Evolutionary conservation across 2,113 vertebrate genomes (phyloP).

Genomic region (Octodon degus): DNA sequence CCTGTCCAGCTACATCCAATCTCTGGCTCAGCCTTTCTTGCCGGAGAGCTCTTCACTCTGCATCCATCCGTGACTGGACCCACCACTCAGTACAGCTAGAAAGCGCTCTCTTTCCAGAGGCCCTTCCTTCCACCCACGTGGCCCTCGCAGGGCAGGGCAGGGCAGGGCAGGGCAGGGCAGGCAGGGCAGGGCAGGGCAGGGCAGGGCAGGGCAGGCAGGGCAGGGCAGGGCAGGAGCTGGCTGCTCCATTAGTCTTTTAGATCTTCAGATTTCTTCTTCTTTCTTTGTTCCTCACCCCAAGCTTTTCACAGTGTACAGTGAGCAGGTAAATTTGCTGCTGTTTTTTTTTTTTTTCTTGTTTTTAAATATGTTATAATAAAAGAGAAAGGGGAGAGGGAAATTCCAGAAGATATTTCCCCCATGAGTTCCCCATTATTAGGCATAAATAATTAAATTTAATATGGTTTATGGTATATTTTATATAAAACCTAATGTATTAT

Average conservation of each 20-base stretch:
- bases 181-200: too few species aligned
- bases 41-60: background rate
- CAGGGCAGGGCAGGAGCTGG: background rate
- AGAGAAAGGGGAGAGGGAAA: background rate
- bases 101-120: background rate
- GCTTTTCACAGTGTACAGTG: background rate
- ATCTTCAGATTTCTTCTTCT: background rate
- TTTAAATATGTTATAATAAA: background rate
- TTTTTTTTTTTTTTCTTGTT: background rate
- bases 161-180: too few species aligned
- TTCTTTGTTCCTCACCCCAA: background rate
- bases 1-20: accelerated
- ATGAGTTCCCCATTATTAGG: constrained; percentile 49
- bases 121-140: too few species aligned
- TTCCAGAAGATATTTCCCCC: constrained; percentile 59
- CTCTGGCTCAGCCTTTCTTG: background rate
- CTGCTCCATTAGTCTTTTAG: background rate
- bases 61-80: background rate
- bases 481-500: constrained; percentile 52
- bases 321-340: background rate
- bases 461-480: constrained; percentile 65
- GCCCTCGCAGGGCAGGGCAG: too few species aligned
- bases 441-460: constrained; percentile 62
- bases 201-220: too few species aligned
- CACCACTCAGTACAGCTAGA: background rate